A percentile compares a stretch with the other conserved stretches of the same genome.
Conservation (phyloP, 2,113 vertebrate genomes). For the Eclectus roratus region DNA sequence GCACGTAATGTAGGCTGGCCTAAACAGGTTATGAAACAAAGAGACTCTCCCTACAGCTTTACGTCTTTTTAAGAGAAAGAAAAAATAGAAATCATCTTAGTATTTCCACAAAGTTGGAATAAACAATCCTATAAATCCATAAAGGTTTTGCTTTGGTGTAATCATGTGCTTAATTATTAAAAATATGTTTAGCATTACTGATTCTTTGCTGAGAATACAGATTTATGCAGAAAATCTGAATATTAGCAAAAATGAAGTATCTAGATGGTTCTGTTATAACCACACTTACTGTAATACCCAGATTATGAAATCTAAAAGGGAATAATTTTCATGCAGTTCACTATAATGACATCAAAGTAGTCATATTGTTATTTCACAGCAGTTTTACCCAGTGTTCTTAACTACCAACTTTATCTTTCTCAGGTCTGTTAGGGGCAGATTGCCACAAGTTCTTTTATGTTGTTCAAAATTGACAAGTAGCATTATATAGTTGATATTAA, state of each 20-base stretch:
- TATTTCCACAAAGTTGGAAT: neutral
- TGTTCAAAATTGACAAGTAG: neutral
- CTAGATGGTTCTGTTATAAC: neutral
- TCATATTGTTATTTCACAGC: neutral
- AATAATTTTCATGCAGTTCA: neutral
- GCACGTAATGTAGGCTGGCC: neutral
- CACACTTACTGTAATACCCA: neutral
- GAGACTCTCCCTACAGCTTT: neutral
- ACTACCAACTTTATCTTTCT: neutral
- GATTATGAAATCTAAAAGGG: neutral
- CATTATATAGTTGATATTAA: neutral
- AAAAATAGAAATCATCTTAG: neutral
- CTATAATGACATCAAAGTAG: neutral
- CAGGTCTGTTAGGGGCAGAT: neutral
- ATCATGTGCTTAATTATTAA: neutral
- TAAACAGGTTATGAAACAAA: neutral
- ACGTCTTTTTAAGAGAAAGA: neutral
- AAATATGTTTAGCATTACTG: neutral
- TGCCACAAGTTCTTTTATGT: neutral
- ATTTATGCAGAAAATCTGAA: neutral
- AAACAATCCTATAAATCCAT: neutral
- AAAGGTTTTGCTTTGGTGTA: neutral
- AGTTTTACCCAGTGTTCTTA: neutral
- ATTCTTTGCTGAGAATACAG: neutral
- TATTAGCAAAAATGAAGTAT: neutral